phyloP scores from a whole-genome alignment of 2,888 invertebrate genomes.

The Melieria picta region DNA sequence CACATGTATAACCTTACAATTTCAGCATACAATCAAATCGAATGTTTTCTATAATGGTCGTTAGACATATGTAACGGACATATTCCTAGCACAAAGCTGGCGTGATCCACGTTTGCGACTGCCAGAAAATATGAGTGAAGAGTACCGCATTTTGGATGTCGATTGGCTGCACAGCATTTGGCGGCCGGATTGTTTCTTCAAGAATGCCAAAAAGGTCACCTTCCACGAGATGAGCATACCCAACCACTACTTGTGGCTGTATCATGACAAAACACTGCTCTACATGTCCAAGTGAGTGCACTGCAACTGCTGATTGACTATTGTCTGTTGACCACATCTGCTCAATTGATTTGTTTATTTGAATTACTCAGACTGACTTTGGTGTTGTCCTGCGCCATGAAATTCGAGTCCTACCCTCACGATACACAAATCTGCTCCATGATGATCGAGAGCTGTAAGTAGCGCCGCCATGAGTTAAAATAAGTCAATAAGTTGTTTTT shows the following conservation, averaged over 20 bases:
- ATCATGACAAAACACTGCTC: constrained; percentile 89
- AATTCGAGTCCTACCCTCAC: constrained; percentile 92
- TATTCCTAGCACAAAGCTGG: constrained; percentile 94
- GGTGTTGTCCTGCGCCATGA: constrained; percentile 93
- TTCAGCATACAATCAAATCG: not conserved
- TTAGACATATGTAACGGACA: constrained; percentile 92
- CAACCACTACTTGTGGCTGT: constrained; percentile 91
- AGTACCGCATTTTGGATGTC: constrained; percentile 88
- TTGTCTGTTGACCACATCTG: not conserved
- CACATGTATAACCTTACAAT: too few relatives aligned
- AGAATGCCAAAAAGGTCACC: constrained; percentile 92
- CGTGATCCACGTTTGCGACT: constrained; percentile 86
- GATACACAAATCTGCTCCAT: constrained; percentile 93
- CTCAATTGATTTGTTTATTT: constrained; percentile 2
- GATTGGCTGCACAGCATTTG: constrained; percentile 92
- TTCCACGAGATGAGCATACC: constrained; percentile 96
- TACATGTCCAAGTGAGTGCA: constrained; percentile 89
- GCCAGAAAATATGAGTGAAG: constrained; percentile 94
- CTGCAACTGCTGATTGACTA: not conserved
- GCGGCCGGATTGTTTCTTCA: constrained; percentile 94
- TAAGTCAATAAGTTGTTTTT: not conserved
- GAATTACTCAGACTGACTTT: constrained; percentile 77
- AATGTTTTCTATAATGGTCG: constrained; percentile 20
- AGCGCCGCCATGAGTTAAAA: not conserved
- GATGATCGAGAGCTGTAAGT: constrained; percentile 95